Percentiles rank a stretch among this genome's conserved stretches.
Conservation (phyloP, 2,888 invertebrate genomes). For the Xestoiulus laeticollis region DNA sequence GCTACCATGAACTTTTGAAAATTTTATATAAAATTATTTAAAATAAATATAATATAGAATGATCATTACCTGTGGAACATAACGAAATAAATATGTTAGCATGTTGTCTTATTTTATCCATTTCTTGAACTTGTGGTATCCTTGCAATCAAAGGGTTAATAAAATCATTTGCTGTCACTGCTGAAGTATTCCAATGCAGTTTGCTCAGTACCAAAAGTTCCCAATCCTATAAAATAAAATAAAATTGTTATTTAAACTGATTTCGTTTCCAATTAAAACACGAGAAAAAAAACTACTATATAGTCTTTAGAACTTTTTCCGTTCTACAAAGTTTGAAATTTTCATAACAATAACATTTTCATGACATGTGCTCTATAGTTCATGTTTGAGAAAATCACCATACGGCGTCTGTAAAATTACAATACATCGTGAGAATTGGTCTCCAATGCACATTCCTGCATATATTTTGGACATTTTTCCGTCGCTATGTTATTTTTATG, state of each 20-base stretch:
- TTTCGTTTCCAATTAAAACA: neutral
- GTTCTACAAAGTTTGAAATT: too few relatives aligned
- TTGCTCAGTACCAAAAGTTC: conserved; percentile 79
- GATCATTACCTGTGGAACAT: conserved; percentile 77
- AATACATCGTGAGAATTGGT: neutral
- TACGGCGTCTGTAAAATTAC: neutral
- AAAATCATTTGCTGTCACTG: conserved; percentile 83
- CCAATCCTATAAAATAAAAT: conserved; percentile 73
- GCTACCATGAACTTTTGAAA: neutral
- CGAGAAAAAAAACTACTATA: neutral
- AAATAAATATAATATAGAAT: neutral
- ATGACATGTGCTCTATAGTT: neutral
- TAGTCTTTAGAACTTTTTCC: neutral
- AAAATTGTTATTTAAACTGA: neutral
- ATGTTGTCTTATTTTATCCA: conserved; percentile 74
- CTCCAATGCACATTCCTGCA: conserved; percentile 44
- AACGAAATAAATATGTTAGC: conserved; percentile 80
- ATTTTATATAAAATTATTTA: neutral
- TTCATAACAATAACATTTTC: neutral
- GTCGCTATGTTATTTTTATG: conserved; percentile 31
- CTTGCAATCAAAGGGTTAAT: conserved; percentile 80
- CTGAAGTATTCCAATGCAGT: conserved; percentile 81
- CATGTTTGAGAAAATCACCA: neutral
- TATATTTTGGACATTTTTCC: conserved; percentile 23
- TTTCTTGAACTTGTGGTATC: conserved; percentile 68